Conservation (phyloP, 2,888 invertebrate genomes). For the Dryobota labecula region DNA sequence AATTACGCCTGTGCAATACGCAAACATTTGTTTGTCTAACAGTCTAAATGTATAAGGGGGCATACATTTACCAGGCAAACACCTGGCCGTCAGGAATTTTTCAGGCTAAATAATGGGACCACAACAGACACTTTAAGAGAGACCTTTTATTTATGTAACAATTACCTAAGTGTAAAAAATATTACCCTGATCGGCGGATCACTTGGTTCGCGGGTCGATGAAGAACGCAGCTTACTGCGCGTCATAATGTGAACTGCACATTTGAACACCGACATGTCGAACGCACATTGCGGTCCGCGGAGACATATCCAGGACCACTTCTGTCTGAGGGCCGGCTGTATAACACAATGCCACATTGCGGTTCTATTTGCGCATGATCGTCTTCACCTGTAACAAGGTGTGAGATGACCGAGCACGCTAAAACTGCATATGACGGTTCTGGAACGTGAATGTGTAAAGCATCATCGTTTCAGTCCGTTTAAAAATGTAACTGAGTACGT, state of each 20-base stretch:
- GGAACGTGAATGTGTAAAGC: not conserved
- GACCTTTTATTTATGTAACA: constrained; percentile 14
- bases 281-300: constrained; percentile 91
- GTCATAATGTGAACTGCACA: constrained; percentile 87
- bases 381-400: constrained; percentile 25
- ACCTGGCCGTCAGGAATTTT: not conserved
- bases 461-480: constrained; percentile 50
- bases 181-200: constrained; percentile 85
- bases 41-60: not conserved
- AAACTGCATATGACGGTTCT: constrained; percentile 60
- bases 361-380: not conserved
- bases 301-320: constrained; percentile 85
- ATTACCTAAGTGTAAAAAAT: constrained; percentile 13
- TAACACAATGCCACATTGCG: constrained; percentile 64
- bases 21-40: too few relatives aligned
- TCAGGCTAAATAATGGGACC: not conserved
- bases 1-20: too few relatives aligned
- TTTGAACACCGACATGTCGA: constrained; percentile 91
- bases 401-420: not conserved
- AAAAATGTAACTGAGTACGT: constrained; percentile 45
- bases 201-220: constrained; percentile 91
- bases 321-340: constrained; percentile 86
- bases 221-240: constrained; percentile 90
- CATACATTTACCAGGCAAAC: not conserved
- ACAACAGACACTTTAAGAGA: constrained; percentile 74